Evolutionary conservation across 1,140 invertebrate species (phyloP), one percentile per base, ranked within the genome.

Genomic region (Scaptomyza hsui): DNA sequence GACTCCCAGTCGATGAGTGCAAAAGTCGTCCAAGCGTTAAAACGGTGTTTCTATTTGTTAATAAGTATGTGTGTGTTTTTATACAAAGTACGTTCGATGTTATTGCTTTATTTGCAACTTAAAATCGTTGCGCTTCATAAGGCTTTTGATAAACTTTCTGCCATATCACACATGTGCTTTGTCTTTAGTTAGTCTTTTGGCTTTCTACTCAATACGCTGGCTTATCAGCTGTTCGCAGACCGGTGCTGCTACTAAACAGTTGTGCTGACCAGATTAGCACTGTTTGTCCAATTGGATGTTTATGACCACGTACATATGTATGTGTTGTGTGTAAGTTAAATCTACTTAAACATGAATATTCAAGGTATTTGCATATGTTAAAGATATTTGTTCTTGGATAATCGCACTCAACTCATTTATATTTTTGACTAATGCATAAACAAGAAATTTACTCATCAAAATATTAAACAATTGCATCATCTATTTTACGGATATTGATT

Each of bases 1-100:
- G 82, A 81, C 75, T 86, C 69, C 68, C 37, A 42, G 49, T 68
- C 74, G 72, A 67, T 56, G 74, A 70, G 80, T 70, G 49, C 81
- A 88, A 85, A 85, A 85, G 81, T 85, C 81, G 49, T 64, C 45
- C 16, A 53, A 70, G 44, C 55, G 56, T 47, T 37, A 52, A 68
- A 51, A 45, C 24, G 29, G 51, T 45, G 29, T 13, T 49, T 47
- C 48, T 49, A 7, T 60, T 71, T 72, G 39, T 45, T 47, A 53
- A 37, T 53, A 16, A 9, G 26, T 7, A 7, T 29, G 26, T 29
- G 26, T 29, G 26, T 29, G 26, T 9, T 6, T 29, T 9, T 16
- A 21, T 35, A 60, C 4, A 42, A 53, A 18, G 26, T 59, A 32
- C 18, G 37, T 47, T 32, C 24, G 9, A n/a, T 45, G 10, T 60